Conservation (phyloP, 2,888 invertebrate genomes). For the Arenicola marina region DNA sequence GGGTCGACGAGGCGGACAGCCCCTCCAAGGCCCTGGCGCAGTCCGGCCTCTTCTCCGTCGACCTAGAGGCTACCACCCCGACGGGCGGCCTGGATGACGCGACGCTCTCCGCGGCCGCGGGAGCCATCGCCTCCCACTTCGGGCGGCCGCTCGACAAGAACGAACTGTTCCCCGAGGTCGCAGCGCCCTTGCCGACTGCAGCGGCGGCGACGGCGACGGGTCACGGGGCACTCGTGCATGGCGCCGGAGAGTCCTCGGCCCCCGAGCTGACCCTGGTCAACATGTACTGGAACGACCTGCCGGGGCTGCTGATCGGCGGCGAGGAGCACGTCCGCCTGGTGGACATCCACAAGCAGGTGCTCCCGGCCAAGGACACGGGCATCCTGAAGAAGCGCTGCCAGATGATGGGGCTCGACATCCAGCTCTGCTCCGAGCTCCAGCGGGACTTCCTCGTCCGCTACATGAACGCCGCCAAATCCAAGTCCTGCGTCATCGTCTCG, state of each 20-base stretch:
- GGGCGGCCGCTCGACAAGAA: slow-evolving; percentile 15
- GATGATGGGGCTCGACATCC: slow-evolving; percentile 52
- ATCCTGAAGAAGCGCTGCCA: slow-evolving; percentile 59
- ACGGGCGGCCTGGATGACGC: not conserved
- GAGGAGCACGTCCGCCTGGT: slow-evolving; percentile 56
- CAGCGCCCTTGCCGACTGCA: not conserved
- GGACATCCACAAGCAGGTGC: slow-evolving; percentile 60
- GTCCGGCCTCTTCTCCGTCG: not conserved
- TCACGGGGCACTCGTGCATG: no score
- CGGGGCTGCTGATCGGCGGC: slow-evolving; percentile 56
- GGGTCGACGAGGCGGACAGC: not conserved
- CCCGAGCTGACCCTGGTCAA: slow-evolving; percentile 49
- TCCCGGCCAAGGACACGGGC: slow-evolving; percentile 61
- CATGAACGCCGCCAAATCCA: slow-evolving; percentile 58
- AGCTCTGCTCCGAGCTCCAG: slow-evolving; percentile 59
- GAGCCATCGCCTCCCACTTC: not conserved
- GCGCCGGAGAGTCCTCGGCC: slow-evolving; percentile 5
- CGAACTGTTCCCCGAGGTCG: slow-evolving; percentile 27
- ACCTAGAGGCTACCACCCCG: not conserved
- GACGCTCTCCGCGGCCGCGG: not conserved
- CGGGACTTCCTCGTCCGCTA: slow-evolving; percentile 60
- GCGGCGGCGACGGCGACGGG: not conserved
- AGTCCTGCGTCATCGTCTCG: slow-evolving; percentile 55
- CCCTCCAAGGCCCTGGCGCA: not conserved
- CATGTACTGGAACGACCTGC: slow-evolving; percentile 60